Conservation (phyloP, 53 echinoderm and acorn worm genomes). For the Echinarachnius parma region DNA sequence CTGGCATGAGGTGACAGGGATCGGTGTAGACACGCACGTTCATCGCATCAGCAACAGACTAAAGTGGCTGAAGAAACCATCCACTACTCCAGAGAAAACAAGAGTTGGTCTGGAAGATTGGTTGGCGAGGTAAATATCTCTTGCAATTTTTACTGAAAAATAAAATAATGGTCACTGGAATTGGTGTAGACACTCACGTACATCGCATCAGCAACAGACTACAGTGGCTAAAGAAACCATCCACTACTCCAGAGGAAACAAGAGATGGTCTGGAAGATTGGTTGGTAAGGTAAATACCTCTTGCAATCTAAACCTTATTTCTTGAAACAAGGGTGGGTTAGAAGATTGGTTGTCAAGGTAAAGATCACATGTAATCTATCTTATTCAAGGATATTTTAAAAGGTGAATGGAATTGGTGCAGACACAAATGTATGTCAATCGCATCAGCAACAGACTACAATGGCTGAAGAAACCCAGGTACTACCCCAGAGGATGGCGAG, state of each 20-base stretch:
- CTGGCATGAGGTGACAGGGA: constrained; percentile 85
- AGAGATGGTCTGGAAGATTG: constrained; percentile 78
- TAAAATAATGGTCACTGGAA: too few species aligned
- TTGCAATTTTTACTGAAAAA: too few species aligned
- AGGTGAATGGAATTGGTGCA: too few species aligned
- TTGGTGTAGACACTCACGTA: constrained; percentile 97
- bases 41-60: constrained; percentile 90
- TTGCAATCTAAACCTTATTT: too few species aligned
- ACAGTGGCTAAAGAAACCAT: constrained; percentile 76
- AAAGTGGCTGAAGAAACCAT: constrained; percentile 76
- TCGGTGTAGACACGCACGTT: constrained; percentile 97
- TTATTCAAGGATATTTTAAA: too few species aligned
- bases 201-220: constrained; percentile 90
- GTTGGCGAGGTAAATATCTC: constrained; percentile 74
- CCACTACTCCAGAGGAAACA: constrained; percentile 81
- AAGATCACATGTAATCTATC: too few species aligned
- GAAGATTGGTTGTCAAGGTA: too few species aligned
- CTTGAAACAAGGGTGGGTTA: too few species aligned
- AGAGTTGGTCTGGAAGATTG: constrained; percentile 78
- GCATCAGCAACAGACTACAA: too few species aligned
- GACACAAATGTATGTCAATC: too few species aligned
- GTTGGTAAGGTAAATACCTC: constrained; percentile 73
- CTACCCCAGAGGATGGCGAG: too few species aligned
- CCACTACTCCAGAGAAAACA: constrained; percentile 81
- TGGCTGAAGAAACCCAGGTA: too few species aligned